A percentile compares a stretch with the other conserved stretches of the same genome.
Conservation (phyloP, 1,140 invertebrate genomes). For the Drosophila bipectinata region DNA sequence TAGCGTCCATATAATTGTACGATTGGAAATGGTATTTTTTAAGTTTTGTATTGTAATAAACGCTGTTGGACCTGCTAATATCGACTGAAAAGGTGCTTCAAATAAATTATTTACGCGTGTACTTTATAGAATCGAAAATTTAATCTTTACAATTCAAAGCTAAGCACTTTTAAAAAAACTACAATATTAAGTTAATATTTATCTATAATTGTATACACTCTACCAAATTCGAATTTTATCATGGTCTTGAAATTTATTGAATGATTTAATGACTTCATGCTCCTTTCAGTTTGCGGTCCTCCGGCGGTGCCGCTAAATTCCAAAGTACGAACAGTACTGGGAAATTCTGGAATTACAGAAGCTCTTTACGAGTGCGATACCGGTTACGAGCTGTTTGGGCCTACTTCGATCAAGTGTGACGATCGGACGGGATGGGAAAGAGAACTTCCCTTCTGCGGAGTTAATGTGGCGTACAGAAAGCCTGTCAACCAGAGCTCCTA, state of each 20-base stretch:
- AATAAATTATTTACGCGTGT: no score
- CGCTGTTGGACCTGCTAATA: no score
- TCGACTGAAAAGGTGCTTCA: no score
- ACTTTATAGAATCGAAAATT: no score
- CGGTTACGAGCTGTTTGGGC: conserved; percentile 90
- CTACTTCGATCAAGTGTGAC: conserved; percentile 88
- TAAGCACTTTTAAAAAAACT: no score
- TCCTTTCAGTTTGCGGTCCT: conserved; percentile 87
- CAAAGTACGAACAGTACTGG: conserved; percentile 86
- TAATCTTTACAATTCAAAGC: no score
- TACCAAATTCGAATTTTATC: no score
- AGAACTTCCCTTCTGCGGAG: conserved; percentile 94
- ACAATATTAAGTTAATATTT: no score
- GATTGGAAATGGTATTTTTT: no score
- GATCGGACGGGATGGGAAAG: conserved; percentile 90
- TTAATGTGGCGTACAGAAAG: conserved; percentile 93
- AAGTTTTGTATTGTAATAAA: no score
- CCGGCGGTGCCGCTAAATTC: conserved; percentile 93
- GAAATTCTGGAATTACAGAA: conserved; percentile 77
- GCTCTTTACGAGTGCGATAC: conserved; percentile 93
- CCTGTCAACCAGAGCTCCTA: conserved; percentile 95
- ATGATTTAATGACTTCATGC: not conserved
- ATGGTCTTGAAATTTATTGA: not conserved
- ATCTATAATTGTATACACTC: no score
- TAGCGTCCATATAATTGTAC: no score